Percentiles rank a stretch among this genome's conserved stretches.
phyloP scores from a whole-genome alignment of 2,888 invertebrate genomes.

The Pharmacophagus antenor region DNA sequence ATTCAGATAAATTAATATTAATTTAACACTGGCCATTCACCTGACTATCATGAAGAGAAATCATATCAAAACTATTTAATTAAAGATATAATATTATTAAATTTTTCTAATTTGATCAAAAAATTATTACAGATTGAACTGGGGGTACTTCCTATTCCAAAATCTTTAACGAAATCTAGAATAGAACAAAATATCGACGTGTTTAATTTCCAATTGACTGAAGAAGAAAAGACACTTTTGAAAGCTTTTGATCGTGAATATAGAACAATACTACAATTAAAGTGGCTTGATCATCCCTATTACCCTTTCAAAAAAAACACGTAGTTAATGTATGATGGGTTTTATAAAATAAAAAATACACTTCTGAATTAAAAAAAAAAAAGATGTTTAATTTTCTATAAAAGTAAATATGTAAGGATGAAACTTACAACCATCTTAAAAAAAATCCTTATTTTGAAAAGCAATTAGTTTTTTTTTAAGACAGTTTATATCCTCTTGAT shows the following conservation, averaged over 20 bases:
- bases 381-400: neutral
- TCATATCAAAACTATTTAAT: too few species aligned
- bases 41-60: too few species aligned
- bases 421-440: too few species aligned
- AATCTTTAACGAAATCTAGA: slow-evolving; percentile 53
- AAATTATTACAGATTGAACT: slow-evolving; percentile 49
- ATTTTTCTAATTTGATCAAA: too few species aligned
- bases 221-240: slow-evolving; percentile 39
- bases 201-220: slow-evolving; percentile 51
- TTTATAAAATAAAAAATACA: neutral
- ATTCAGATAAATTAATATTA: too few species aligned
- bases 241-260: slow-evolving; percentile 47
- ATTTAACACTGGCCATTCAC: too few species aligned
- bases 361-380: neutral
- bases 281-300: slow-evolving; percentile 51
- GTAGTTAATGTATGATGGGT: neutral
- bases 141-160: slow-evolving; percentile 58
- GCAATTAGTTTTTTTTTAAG: too few species aligned
- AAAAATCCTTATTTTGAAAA: too few species aligned
- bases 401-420: neutral
- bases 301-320: slow-evolving; percentile 52
- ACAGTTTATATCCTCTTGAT: too few species aligned
- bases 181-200: slow-evolving; percentile 56
- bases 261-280: slow-evolving; percentile 47
- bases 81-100: neutral